Evolutionary conservation across 2,888 invertebrate species (phyloP).

Genomic region (Apoderus coryli): DNA sequence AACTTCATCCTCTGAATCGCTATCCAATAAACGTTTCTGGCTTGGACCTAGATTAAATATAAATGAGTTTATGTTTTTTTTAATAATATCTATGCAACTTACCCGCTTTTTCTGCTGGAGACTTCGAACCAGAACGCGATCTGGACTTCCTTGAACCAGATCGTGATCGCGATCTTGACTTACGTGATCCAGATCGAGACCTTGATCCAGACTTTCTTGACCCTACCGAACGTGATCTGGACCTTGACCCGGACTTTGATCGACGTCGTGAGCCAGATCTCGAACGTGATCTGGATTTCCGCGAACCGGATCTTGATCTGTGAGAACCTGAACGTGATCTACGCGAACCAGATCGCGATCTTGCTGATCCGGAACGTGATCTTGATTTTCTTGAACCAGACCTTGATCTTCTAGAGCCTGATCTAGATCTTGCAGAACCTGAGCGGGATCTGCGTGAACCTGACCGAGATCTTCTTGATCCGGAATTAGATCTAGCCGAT

Average conservation of each 20-base stretch:
- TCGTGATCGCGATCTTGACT: slow-evolving; percentile 16
- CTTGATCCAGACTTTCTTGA: slow-evolving; percentile 20
- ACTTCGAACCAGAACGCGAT: slow-evolving; percentile 18
- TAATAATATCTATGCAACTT: slow-evolving; percentile 3
- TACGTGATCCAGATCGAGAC: slow-evolving; percentile 12
- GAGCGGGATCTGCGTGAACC: slow-evolving; percentile 17
- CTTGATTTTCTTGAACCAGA: slow-evolving; percentile 10
- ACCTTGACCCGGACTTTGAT: slow-evolving; percentile 17
- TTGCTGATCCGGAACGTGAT: slow-evolving; percentile 16
- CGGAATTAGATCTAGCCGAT: slow-evolving; percentile 23
- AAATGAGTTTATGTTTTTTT: no score
- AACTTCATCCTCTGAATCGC: slow-evolving; percentile 45
- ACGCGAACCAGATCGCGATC: slow-evolving; percentile 22
- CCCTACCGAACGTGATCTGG: slow-evolving; percentile 18
- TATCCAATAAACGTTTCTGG: slow-evolving; percentile 32
- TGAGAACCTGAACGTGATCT: slow-evolving; percentile 23
- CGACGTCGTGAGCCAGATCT: slow-evolving; percentile 10
- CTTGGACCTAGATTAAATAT: slow-evolving; percentile 7
- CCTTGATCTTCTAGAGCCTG: slow-evolving; percentile 17
- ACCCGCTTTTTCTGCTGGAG: slow-evolving; percentile 12
- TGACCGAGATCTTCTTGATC: slow-evolving; percentile 22
- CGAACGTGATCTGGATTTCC: slow-evolving; percentile 10
- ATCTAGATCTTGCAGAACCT: slow-evolving; percentile 16
- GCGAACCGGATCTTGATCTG: slow-evolving; percentile 9
- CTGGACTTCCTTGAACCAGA: slow-evolving; percentile 10